phyloP scores from a whole-genome alignment of 2,797 vertebrate species.

The Sebastes alutus region DNA sequence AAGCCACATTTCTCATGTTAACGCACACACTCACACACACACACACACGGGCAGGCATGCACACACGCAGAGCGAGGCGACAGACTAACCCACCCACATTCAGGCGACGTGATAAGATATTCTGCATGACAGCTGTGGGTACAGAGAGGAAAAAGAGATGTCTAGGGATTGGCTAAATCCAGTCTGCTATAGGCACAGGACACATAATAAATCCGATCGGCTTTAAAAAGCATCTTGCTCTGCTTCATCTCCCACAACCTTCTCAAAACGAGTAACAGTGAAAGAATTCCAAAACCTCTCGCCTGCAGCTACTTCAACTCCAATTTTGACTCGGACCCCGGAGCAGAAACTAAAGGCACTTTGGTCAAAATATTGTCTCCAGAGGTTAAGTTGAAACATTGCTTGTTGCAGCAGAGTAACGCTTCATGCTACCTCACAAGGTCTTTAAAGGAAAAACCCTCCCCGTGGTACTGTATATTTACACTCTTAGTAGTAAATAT shows the following conservation, averaged over 20 bases:
- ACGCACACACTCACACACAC: slow-evolving; percentile 22
- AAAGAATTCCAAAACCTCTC: slow-evolving; percentile 46
- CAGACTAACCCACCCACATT: slow-evolving; percentile 55
- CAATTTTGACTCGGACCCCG: slow-evolving; percentile 46
- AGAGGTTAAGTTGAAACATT: slow-evolving; percentile 49
- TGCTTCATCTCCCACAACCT: slow-evolving; percentile 58
- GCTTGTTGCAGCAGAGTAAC: slow-evolving; percentile 29
- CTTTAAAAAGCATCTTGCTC: slow-evolving; percentile 61
- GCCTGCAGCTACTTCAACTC: slow-evolving; percentile 68
- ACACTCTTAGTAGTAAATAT: slow-evolving; percentile 24
- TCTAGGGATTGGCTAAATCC: slow-evolving; percentile 66
- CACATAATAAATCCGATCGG: slow-evolving; percentile 68
- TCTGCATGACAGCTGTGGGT: slow-evolving; percentile 64
- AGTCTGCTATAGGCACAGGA: slow-evolving; percentile 58
- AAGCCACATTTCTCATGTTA: slow-evolving; percentile 58
- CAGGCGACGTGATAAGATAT: slow-evolving; percentile 62
- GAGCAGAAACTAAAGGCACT: slow-evolving; percentile 46
- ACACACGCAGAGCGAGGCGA: slow-evolving; percentile 5
- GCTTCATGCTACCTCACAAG: slow-evolving; percentile 31
- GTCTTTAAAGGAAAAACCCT: slow-evolving; percentile 29
- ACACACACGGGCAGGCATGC: not conserved
- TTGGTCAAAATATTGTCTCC: slow-evolving; percentile 53
- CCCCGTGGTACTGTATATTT: slow-evolving; percentile 38
- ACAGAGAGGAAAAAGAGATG: slow-evolving; percentile 47
- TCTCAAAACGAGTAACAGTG: slow-evolving; percentile 37